These are phyloP conservation scores for Artemia franciscana DNA, from an alignment of 1,140 invertebrate genomes.

Conservation along the genomic window DNA sequence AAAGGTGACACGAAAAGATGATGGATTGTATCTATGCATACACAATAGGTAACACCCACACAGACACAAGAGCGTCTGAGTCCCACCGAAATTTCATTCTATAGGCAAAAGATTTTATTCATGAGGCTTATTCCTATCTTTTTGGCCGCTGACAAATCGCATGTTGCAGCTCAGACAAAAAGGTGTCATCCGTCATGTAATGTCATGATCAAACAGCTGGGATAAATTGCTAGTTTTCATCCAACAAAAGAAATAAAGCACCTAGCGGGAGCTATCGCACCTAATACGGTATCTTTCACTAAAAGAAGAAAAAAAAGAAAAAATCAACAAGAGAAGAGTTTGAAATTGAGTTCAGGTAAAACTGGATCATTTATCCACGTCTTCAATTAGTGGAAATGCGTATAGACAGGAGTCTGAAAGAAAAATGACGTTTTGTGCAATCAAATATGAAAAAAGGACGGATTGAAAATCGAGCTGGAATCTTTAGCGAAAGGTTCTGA, in stretches of 20 bases:
- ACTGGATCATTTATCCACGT: too few species aligned
- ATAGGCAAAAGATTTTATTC: neutral
- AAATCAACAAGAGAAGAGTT: too few species aligned
- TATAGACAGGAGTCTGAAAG: too few species aligned
- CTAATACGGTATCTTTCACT: too few species aligned
- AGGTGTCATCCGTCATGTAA: neutral
- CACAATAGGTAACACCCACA: neutral
- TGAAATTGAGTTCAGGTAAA: too few species aligned
- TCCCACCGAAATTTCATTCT: neutral
- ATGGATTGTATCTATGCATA: neutral
- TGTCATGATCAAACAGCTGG: neutral
- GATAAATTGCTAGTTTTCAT: neutral
- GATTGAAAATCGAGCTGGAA: too few species aligned
- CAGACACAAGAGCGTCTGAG: neutral
- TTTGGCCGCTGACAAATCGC: neutral
- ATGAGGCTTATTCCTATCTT: neutral
- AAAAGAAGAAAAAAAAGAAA: too few species aligned
- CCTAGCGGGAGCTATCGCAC: too few species aligned
- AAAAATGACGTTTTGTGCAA: too few species aligned
- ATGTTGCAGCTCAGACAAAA: neutral
- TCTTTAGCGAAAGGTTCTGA: too few species aligned
- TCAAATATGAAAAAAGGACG: too few species aligned
- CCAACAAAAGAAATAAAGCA: neutral
- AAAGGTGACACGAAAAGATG: neutral
- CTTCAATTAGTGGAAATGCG: too few species aligned